phyloP scores from a whole-genome alignment of 1,140 invertebrate genomes.

The Anastatus disparis region DNA sequence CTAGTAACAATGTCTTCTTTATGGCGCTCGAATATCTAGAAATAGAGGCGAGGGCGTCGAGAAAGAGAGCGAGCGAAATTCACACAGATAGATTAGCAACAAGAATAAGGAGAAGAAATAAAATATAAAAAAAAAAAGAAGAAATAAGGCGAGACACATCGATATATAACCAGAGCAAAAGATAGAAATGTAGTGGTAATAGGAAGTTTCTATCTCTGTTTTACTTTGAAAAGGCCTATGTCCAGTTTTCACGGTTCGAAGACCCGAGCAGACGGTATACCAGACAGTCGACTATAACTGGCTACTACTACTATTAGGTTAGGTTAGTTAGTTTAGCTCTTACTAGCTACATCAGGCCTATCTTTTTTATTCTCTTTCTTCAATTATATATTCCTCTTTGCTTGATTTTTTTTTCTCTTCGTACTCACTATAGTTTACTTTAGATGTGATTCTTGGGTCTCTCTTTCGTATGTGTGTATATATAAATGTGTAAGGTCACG shows the following conservation, averaged over 20 bases:
- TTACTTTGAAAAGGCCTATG: neutral
- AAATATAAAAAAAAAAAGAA: neutral
- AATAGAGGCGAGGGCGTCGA: conserved; percentile 23
- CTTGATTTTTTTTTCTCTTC: neutral
- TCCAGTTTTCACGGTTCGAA: conserved; percentile 47
- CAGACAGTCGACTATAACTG: conserved; percentile 46
- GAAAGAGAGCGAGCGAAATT: neutral
- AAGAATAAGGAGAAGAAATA: neutral
- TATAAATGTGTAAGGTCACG: too few relatives aligned
- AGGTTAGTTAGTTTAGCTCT: conserved; percentile 30
- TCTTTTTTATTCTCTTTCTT: neutral
- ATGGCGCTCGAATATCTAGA: conserved; percentile 10
- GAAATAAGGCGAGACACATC: neutral
- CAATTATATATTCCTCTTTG: neutral
- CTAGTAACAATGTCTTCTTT: conserved; percentile 29
- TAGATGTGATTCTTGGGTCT: too few relatives aligned
- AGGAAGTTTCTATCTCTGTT: neutral
- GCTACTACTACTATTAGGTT: conserved; percentile 41
- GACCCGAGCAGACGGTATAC: conserved; percentile 40
- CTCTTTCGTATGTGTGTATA: too few relatives aligned
- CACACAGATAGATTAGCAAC: neutral
- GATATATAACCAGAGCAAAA: neutral
- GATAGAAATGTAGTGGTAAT: neutral
- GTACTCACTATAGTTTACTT: too few relatives aligned
- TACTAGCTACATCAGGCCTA: conserved; percentile 15